A percentile compares a stretch with the other conserved stretches of the same genome.
These are phyloP conservation scores for Eunapius fragilis DNA, from an alignment of 37 sponge, comb jelly and placozoan genomes.

Conservation along the genomic window DNA sequence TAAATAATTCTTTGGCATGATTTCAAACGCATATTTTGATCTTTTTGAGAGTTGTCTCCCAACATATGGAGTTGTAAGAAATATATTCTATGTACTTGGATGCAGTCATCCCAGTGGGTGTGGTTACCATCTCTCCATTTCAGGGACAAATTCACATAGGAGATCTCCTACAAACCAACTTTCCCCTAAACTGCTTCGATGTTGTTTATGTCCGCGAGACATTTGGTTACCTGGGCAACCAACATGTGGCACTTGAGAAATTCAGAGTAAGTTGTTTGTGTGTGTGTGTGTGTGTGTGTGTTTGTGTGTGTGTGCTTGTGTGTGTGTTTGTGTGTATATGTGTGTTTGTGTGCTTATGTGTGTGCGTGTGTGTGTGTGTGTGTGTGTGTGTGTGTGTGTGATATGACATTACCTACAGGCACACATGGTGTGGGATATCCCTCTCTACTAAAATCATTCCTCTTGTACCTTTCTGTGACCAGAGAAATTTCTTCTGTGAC, in stretches of 20 bases:
- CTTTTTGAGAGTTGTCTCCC: no score
- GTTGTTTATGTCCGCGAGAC: constrained; percentile 52
- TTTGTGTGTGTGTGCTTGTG: no score
- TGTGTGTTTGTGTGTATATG: no score
- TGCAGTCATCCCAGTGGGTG: background rate
- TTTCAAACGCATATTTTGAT: no score
- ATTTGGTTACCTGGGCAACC: constrained; percentile 34
- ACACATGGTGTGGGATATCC: no score
- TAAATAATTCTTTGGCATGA: no score
- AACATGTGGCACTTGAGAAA: constrained; percentile 22
- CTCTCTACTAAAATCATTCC: no score
- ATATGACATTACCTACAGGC: no score
- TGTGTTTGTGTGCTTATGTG: no score
- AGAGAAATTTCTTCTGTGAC: background rate
- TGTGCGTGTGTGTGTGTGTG: no score
- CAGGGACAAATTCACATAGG: constrained; percentile 59
- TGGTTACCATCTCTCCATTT: background rate
- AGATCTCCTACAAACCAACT: constrained; percentile 29
- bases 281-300: background rate
- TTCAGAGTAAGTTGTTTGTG: background rate
- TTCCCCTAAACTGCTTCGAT: constrained; percentile 51
- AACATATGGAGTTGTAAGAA: no score
- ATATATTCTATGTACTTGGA: background rate
- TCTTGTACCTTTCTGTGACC: no score
- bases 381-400: background rate